Conservation (phyloP, 2,797 vertebrate genomes). For the Ptychobarbus kaznakovi region DNA sequence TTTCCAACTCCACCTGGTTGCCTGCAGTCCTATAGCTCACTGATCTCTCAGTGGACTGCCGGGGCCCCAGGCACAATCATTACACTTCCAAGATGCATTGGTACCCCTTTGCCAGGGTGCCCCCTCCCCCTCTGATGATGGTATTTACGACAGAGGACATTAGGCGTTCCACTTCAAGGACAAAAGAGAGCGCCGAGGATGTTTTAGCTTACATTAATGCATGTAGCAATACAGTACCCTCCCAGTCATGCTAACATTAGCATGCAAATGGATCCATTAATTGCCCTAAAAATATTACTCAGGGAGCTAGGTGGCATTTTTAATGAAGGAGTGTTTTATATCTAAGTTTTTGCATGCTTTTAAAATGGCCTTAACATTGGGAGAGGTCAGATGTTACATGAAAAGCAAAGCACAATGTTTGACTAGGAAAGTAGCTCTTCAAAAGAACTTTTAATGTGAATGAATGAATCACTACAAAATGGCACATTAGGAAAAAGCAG, state of each 20-base stretch:
- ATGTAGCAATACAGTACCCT: conserved; percentile 47
- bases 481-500: conserved; percentile 19
- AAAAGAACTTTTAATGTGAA: conserved; percentile 42
- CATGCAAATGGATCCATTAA: conserved; percentile 56
- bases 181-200: conserved; percentile 42
- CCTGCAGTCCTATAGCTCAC: conserved; percentile 54
- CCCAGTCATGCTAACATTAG: conserved; percentile 44
- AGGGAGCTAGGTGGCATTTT: conserved; percentile 26
- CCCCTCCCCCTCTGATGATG: conserved; percentile 34
- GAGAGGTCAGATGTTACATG: conserved; percentile 18
- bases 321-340: conserved; percentile 48
- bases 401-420: not conserved
- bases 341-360: conserved; percentile 44
- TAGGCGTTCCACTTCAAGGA: conserved; percentile 54
- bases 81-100: conserved; percentile 59
- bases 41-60: conserved; percentile 20
- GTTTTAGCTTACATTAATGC: conserved; percentile 56
- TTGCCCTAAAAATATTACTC: conserved; percentile 47
- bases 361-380: conserved; percentile 23
- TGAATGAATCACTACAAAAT: conserved; percentile 54
- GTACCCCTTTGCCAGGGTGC: conserved; percentile 57
- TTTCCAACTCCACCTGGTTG: conserved; percentile 60
- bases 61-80: conserved; percentile 61
- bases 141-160: conserved; percentile 49
- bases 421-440: conserved; percentile 27